phyloP scores from a whole-genome alignment of 2,888 invertebrate genomes.

The Temnothorax ravouxi region DNA sequence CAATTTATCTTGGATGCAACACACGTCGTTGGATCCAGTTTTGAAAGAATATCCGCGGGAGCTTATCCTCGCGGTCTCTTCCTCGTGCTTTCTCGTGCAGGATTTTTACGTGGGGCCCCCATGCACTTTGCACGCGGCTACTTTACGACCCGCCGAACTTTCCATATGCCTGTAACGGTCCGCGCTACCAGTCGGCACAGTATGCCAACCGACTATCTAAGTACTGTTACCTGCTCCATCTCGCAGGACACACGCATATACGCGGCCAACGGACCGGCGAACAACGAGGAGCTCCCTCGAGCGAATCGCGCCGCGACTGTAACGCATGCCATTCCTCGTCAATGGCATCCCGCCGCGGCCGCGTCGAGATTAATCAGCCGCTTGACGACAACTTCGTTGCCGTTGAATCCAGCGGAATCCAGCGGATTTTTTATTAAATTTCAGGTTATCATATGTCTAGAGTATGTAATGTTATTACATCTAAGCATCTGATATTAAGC shows the following conservation, averaged over 20 bases:
- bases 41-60: slow-evolving; percentile 3
- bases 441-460: no score
- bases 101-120: slow-evolving; percentile 24
- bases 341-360: slow-evolving; percentile 7
- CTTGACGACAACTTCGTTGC: background rate
- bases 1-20: slow-evolving; percentile 25
- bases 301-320: slow-evolving; percentile 42
- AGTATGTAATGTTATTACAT: background rate
- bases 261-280: slow-evolving; percentile 50
- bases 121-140: slow-evolving; percentile 43
- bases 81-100: slow-evolving; percentile 4
- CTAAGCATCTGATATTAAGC: background rate
- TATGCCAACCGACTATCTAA: slow-evolving; percentile 76
- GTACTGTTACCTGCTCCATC: slow-evolving; percentile 81
- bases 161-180: slow-evolving; percentile 81
- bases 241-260: slow-evolving; percentile 64
- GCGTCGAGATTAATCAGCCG: slow-evolving; percentile 13
- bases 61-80: background rate
- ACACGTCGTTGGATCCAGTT: slow-evolving; percentile 18
- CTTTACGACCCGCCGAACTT: slow-evolving; percentile 76
- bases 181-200: slow-evolving; percentile 73
- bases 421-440: no score
- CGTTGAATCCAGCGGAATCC: background rate
- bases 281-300: slow-evolving; percentile 52
- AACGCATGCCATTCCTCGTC: slow-evolving; percentile 29